A percentile compares a stretch with the other conserved stretches of the same genome.
phyloP scores from a whole-genome alignment of 2,888 invertebrate species.

The Drosophila prostipennis region DNA sequence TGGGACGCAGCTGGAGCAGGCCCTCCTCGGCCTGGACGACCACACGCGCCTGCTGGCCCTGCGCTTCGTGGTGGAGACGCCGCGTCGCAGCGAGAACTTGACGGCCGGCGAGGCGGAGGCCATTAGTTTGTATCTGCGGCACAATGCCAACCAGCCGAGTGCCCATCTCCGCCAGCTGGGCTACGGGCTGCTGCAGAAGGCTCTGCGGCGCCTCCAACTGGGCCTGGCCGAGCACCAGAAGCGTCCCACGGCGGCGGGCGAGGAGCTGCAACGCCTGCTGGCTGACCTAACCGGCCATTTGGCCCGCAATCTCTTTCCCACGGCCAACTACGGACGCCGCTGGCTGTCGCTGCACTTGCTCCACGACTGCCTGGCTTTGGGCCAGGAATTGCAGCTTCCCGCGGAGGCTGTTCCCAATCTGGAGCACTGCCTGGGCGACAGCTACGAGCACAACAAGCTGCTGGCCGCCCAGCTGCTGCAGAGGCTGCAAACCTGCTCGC shows the following conservation, averaged over 20 bases:
- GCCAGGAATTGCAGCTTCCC: constrained; percentile 82
- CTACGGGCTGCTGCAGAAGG: constrained; percentile 89
- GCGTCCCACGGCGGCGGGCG: constrained; percentile 11
- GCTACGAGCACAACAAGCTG: constrained; percentile 91
- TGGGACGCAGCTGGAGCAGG: constrained; percentile 85
- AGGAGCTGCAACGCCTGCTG: constrained; percentile 84
- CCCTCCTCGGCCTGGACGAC: constrained; percentile 84
- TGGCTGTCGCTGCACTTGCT: constrained; percentile 86
- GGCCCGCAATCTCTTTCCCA: constrained; percentile 85
- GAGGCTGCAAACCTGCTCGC: constrained; percentile 4
- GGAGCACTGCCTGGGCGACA: constrained; percentile 87
- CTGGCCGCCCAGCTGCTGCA: constrained; percentile 61
- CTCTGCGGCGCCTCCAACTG: constrained; percentile 85
- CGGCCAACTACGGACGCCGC: constrained; percentile 87
- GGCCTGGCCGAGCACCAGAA: constrained; percentile 79
- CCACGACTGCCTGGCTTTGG: constrained; percentile 76
- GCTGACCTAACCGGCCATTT: constrained; percentile 85
- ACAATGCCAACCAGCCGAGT: constrained; percentile 89
- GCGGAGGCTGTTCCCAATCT: constrained; percentile 53
- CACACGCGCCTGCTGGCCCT: constrained; percentile 89
- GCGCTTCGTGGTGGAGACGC: constrained; percentile 89
- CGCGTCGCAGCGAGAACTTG: constrained; percentile 89
- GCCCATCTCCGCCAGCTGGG: constrained; percentile 84
- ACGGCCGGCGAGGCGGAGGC: constrained; percentile 87
- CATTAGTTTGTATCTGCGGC: constrained; percentile 87